phyloP scores from a whole-genome alignment of 1,140 invertebrate genomes.

The Pogonognathellus flavescens region DNA sequence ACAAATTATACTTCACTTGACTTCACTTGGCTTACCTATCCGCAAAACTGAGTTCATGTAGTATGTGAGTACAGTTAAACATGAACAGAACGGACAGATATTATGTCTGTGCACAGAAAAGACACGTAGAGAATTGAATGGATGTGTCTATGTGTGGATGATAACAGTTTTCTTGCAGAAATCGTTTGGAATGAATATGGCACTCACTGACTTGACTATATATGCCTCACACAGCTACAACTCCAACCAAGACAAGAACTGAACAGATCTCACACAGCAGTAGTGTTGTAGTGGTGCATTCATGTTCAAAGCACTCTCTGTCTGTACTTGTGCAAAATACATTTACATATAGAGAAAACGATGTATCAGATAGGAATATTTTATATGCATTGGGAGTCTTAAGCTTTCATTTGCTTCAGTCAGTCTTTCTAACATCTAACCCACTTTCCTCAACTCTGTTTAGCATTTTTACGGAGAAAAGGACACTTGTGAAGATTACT shows the following conservation, averaged over 20 bases:
- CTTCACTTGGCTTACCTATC: neutral
- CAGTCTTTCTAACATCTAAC: neutral
- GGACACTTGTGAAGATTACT: constrained; percentile 43
- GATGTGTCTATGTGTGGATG: neutral
- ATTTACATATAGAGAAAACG: neutral
- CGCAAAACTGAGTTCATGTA: too few relatives aligned
- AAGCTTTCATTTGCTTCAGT: constrained; percentile 19
- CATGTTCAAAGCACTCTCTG: neutral
- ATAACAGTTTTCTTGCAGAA: constrained; percentile 16
- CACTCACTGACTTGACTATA: neutral
- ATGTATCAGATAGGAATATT: too few relatives aligned
- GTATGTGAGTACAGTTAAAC: too few relatives aligned
- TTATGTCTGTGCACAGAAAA: neutral
- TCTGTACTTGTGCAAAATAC: neutral
- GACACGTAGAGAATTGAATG: neutral
- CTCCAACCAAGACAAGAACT: neutral
- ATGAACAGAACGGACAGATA: too few relatives aligned
- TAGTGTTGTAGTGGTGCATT: too few relatives aligned
- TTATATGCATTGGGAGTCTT: neutral
- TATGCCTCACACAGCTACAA: neutral
- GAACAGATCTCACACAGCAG: neutral
- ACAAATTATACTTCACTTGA: neutral
- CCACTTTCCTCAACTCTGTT: constrained; percentile 15
- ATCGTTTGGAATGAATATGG: constrained; percentile 24
- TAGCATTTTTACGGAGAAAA: constrained; percentile 41